Evolutionary conservation across 1,140 invertebrate genomes (phyloP).

Genomic region (Ips typographus): DNA sequence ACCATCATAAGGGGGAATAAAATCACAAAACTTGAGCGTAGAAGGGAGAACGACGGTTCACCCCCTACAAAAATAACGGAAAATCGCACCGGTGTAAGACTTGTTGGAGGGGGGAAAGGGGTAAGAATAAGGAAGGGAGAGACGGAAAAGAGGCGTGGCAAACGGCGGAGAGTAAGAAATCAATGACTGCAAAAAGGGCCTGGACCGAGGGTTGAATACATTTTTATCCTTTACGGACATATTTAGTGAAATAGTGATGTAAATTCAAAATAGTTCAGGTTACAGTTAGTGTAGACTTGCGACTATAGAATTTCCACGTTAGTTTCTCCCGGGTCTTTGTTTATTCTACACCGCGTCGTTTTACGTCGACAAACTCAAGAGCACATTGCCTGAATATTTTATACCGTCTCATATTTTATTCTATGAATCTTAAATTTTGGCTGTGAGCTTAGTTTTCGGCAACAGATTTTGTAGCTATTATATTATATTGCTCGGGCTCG

Average conservation of each 20-base stretch:
- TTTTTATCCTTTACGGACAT: no score
- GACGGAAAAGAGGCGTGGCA: constrained; percentile 29
- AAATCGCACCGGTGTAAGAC: constrained; percentile 29
- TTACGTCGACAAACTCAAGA: constrained; percentile 38
- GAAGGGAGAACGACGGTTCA: constrained; percentile 3
- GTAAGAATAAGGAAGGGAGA: constrained; percentile 37
- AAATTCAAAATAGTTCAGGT: background rate
- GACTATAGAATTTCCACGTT: constrained; percentile 12
- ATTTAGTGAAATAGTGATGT: no score
- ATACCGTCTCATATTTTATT: constrained; percentile 50
- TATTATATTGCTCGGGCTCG: constrained; percentile 29
- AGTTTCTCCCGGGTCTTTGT: constrained; percentile 28
- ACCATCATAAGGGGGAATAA: background rate
- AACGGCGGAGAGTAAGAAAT: constrained; percentile 31
- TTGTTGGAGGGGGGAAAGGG: constrained; percentile 18
- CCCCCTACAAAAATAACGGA: constrained; percentile 20
- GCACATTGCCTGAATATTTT: constrained; percentile 48
- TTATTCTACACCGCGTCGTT: constrained; percentile 38
- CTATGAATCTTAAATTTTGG: constrained; percentile 50
- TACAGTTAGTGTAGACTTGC: constrained; percentile 12
- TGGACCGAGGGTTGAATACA: background rate
- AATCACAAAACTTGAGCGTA: background rate
- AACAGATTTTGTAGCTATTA: constrained; percentile 30
- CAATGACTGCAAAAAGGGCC: constrained; percentile 30
- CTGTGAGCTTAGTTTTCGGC: constrained; percentile 30